Conservation (phyloP, 2,888 invertebrate genomes). For the Leptogaster cylindrica region DNA sequence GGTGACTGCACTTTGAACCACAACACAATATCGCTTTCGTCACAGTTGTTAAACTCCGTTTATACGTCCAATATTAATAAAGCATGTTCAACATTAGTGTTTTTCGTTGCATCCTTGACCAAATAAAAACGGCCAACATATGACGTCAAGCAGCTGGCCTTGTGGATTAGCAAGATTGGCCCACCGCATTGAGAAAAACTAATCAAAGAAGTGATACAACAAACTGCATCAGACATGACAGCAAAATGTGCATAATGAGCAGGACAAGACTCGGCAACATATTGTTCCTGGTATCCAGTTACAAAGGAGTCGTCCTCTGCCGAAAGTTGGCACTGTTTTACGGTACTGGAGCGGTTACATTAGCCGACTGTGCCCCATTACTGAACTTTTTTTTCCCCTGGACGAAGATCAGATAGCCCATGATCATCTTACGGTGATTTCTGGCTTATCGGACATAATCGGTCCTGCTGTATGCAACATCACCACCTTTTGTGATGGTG, state of each 20-base stretch:
- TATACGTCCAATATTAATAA: too few relatives aligned
- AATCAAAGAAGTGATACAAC: not conserved
- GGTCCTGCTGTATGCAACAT: conserved; percentile 28
- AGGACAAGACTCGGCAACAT: conserved; percentile 18
- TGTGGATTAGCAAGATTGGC: conserved; percentile 11
- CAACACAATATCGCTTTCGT: too few relatives aligned
- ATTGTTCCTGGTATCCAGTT: conserved; percentile 17
- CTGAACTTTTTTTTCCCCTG: conserved; percentile 2
- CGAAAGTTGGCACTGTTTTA: not conserved
- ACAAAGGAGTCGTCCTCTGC: conserved; percentile 21
- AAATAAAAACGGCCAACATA: not conserved
- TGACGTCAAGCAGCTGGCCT: conserved; percentile 23
- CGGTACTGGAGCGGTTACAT: conserved; percentile 1
- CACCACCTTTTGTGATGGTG: conserved; percentile 3
- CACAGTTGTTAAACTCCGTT: too few relatives aligned
- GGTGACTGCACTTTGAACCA: too few relatives aligned
- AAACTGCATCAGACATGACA: conserved; percentile 4
- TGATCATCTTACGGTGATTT: conserved; percentile 21
- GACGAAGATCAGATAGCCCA: conserved; percentile 31
- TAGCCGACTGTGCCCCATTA: conserved; percentile 16
- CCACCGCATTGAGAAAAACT: conserved; percentile 11
- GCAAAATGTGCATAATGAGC: conserved; percentile 26
- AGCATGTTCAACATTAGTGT: too few relatives aligned
- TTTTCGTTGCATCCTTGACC: too few relatives aligned
- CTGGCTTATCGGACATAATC: conserved; percentile 12